phyloP scores from a whole-genome alignment of 2,797 vertebrate genomes.

The Silurus aristotelis region DNA sequence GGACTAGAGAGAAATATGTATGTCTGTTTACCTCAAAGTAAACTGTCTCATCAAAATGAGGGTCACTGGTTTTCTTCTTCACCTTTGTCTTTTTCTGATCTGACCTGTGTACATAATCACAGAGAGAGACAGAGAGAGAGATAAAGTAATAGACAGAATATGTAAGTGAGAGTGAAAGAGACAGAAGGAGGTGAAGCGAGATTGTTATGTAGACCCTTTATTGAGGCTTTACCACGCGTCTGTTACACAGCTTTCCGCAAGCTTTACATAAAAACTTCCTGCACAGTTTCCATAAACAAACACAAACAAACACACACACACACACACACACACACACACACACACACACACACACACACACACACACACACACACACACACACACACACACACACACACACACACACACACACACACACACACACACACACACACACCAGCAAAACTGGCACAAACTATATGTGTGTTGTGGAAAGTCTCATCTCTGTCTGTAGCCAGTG shows the following conservation, averaged over 20 bases:
- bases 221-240: conserved; percentile 10
- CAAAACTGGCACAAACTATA: background rate
- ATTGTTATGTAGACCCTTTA: background rate
- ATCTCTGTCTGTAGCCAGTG: background rate
- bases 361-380: conserved; percentile 13
- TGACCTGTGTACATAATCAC: conserved; percentile 72
- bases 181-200: conserved; percentile 16
- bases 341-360: background rate
- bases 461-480: conserved; percentile 24
- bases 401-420: conserved; percentile 6
- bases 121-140: conserved; percentile 10
- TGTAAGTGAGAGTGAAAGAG: background rate
- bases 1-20: background rate
- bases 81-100: conserved; percentile 99
- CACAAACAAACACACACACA: background rate
- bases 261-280: conserved; percentile 41
- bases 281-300: conserved; percentile 40
- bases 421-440: background rate
- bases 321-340: conserved; percentile 7
- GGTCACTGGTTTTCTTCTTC: conserved; percentile 99
- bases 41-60: conserved; percentile 95
- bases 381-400: background rate
- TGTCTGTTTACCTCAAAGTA: conserved; percentile 88
- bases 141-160: background rate
- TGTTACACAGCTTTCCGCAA: conserved; percentile 31